Evolutionary conservation across 2,797 vertebrate genomes (phyloP).

Genomic region (Nothura maculosa): DNA sequence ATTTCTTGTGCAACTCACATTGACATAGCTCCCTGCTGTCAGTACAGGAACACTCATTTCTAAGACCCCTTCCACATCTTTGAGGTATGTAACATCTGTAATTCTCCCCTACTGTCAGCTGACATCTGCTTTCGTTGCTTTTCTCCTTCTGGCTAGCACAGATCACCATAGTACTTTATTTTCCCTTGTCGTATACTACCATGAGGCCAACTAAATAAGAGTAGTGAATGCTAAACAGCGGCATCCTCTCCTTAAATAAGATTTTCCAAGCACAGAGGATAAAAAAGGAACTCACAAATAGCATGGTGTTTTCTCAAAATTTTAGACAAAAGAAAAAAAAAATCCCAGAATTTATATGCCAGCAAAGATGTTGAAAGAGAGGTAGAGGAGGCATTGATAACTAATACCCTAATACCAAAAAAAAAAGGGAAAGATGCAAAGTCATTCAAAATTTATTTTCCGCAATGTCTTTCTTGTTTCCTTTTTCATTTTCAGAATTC

Average conservation of each 20-base stretch:
- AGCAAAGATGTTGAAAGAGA: background rate
- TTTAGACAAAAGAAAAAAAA: background rate
- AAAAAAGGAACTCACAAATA: background rate
- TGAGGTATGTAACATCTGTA: background rate
- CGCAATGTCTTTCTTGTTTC: background rate
- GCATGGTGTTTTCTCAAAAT: background rate
- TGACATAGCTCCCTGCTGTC: background rate
- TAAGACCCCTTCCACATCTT: background rate
- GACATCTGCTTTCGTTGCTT: background rate
- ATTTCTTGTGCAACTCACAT: background rate
- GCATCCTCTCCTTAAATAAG: background rate
- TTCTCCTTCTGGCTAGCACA: background rate
- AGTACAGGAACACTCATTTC: accelerated
- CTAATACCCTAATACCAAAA: background rate
- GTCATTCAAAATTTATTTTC: background rate
- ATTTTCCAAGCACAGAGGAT: accelerated
- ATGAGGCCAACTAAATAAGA: background rate
- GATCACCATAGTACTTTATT: background rate
- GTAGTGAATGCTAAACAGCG: background rate
- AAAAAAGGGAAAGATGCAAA: background rate
- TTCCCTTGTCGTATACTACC: background rate
- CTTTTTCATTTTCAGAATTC: background rate
- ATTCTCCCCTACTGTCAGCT: background rate
- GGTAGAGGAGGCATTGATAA: background rate
- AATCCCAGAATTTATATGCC: accelerated